These are phyloP conservation scores for Drosophila nigricruria DNA, from an alignment of 2,888 invertebrate species.

Conservation along the genomic window DNA sequence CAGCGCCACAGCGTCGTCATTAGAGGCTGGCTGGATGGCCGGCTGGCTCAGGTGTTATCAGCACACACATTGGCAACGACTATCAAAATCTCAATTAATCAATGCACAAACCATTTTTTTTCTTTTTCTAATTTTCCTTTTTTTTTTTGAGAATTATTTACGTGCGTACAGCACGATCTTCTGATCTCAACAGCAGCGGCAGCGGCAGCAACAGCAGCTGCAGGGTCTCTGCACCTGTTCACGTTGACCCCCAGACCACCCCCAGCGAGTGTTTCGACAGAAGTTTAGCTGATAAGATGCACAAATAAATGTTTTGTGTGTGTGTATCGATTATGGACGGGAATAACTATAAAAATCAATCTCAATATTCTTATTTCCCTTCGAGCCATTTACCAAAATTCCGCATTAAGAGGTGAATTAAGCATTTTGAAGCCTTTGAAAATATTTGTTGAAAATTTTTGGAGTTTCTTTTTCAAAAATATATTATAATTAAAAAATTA, in stretches of 20 bases:
- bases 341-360: neutral
- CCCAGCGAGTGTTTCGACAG: neutral
- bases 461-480: too few species aligned
- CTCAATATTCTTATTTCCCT: neutral
- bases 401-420: neutral
- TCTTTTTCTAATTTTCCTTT: neutral
- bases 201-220: neutral
- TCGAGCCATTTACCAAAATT: neutral
- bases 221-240: constrained; percentile 20
- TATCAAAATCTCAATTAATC: constrained; percentile 44
- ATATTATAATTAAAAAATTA: too few species aligned
- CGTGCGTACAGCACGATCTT: constrained; percentile 14
- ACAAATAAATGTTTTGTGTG: neutral
- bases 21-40: neutral
- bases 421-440: neutral
- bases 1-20: constrained; percentile 14
- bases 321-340: neutral
- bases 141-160: neutral
- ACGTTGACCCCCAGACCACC: neutral
- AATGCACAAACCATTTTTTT: constrained; percentile 17
- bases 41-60: constrained; percentile 50
- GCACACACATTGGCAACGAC: constrained; percentile 9
- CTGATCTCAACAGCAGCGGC: neutral
- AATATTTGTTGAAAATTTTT: neutral
- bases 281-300: neutral